Conservation (phyloP, 2,888 invertebrate genomes). For the Zelleria hepariella region DNA sequence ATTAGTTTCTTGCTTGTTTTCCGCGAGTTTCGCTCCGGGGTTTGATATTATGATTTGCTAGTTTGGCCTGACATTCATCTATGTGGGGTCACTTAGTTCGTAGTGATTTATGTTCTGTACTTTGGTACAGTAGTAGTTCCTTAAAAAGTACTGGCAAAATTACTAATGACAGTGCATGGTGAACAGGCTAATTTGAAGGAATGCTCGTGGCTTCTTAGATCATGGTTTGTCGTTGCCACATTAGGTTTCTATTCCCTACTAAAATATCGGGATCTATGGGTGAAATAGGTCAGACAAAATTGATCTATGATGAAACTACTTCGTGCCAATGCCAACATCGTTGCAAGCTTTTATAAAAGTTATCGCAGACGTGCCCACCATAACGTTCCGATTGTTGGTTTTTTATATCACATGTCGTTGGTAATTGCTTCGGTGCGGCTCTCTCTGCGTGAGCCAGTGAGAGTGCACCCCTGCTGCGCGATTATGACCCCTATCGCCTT, state of each 20-base stretch:
- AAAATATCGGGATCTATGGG: not conserved
- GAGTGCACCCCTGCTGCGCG: constrained; percentile 26
- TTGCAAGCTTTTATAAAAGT: not conserved
- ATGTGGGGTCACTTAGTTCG: not conserved
- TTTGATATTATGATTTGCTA: constrained; percentile 13
- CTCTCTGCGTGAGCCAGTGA: constrained; percentile 1
- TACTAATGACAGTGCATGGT: no score
- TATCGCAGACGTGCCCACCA: not conserved
- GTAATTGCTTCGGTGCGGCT: constrained; percentile 51
- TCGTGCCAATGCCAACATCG: not conserved
- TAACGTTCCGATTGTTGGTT: not conserved
- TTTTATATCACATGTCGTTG: not conserved
- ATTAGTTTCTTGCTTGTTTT: constrained; percentile 19
- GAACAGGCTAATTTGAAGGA: no score
- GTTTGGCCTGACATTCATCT: not conserved
- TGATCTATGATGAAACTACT: not conserved
- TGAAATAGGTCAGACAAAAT: not conserved
- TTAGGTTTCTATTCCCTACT: no score
- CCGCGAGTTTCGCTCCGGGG: constrained; percentile 19
- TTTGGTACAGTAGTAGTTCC: not conserved
- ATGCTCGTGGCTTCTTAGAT: no score
- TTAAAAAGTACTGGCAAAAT: no score
- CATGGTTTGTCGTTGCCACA: no score
- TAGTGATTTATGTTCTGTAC: not conserved
- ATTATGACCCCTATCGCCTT: constrained; percentile 32